phyloP scores from a whole-genome alignment of 2,797 vertebrate species.

The Dendrocincla fuliginosa region DNA sequence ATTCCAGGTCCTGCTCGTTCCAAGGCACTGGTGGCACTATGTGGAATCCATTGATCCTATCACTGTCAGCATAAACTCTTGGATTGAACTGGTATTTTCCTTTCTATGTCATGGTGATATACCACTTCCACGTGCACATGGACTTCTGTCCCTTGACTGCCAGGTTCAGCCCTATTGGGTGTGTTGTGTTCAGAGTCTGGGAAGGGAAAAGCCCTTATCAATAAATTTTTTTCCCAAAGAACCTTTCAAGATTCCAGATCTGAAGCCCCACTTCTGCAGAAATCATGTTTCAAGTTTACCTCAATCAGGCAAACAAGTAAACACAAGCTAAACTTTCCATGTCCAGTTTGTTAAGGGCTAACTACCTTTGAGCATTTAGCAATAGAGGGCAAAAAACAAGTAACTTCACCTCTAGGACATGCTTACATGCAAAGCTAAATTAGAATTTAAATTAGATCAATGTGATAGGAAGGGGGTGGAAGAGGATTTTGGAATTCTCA shows the following conservation, averaged over 20 bases:
- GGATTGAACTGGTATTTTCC: constrained; percentile 90
- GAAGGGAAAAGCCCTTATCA: background rate
- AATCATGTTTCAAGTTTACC: background rate
- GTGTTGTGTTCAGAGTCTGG: background rate
- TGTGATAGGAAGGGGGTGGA: background rate
- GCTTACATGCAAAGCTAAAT: background rate
- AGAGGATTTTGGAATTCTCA: background rate
- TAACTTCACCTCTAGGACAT: background rate
- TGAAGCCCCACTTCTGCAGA: background rate
- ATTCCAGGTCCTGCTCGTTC: constrained; percentile 90
- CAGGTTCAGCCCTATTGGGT: background rate
- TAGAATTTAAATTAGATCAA: constrained; percentile 23
- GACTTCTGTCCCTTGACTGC: background rate
- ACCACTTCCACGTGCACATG: background rate
- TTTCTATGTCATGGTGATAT: background rate
- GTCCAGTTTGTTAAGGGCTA: background rate
- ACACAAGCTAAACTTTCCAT: background rate
- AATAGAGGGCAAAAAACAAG: background rate
- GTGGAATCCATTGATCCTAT: constrained; percentile 94
- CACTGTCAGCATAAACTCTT: constrained; percentile 95
- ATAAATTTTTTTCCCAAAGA: background rate
- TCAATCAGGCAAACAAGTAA: background rate
- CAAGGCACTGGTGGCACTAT: constrained; percentile 98
- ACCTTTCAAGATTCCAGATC: background rate
- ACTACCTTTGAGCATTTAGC: background rate